Base-by-base conservation (phyloP, 2,113 vertebrate genomes). In the Rafetus swinhoei region DNA sequence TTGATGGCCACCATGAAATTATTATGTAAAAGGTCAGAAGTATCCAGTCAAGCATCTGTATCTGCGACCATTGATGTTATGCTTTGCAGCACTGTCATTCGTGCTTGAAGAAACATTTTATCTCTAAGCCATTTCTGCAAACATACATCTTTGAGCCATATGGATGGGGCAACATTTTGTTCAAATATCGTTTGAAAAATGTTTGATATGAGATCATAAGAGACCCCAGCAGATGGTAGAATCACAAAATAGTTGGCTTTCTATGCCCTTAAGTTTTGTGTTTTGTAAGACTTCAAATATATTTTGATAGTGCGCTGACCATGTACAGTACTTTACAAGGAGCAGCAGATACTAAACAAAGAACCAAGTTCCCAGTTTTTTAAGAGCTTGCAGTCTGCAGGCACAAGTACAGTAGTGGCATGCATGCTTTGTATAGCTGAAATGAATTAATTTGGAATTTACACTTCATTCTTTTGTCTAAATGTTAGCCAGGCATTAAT, bases 1-100 rank as follows among this genome's bases (percentile, higher is more conserved):
- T 89, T 93, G 91, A 86, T 83, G 94, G 94, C 82, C 91, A 87
- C 60, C 88, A 93, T 87, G 65, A 84, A 45, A 94, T 92, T 77
- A 74, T 65, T 86, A 88, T 82, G 79, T 92, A 79, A 81, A 92
- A 86, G 6, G 79, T 59, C 53, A 93, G 85, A 94, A 96, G 60
- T 89, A 94, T 94, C 94, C 84, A 0, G 29, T 90, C 90, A 94
- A 92, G 90, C 24, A 76, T 95, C 94, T 84, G 21, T 79, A n/a
- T 39, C 83, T 82, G 1, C 1, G 74, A 77, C 95, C 53, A 55
- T 27, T 89, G 83, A 87, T 39, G 77, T 72, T 39, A 27, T 93
- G 92, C 35, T 95, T 90, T 95, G 35, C 93, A 95, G 13, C n/a
- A 53, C 18, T 76, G 79, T 87, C 91, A 74, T 83, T 88, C 83